Base-by-base conservation (phyloP, 2,113 vertebrate genomes). In the Oriolus oriolus region DNA sequence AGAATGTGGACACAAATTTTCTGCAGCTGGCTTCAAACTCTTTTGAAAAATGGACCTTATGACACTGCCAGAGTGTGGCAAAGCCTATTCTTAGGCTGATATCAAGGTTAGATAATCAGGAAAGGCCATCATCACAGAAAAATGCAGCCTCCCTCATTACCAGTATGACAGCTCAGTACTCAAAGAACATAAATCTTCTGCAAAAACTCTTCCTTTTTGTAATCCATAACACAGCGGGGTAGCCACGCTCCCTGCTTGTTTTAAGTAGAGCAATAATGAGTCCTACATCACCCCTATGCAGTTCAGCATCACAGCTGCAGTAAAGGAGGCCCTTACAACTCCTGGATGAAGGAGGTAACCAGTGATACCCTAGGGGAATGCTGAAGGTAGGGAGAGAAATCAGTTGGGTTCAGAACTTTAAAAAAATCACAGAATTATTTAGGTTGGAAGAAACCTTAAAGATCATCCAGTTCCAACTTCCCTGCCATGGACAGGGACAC, bases 291-390 rank as follows among this genome's bases (percentile, higher is more conserved):
- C 3, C 11, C 17, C 70, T 42, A 35, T 1, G 4, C 11, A 21
- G 19, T 14, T 73, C 49, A 90, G 53, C 37, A 39, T 53, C 70
- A 70, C 6, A 61, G 39, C 11, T 64, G 41, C 76, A 73, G 31
- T 41, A 73, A 88, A 76, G 7, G 59, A 90, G 20, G 23, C 37
- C 39, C 16, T 71, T 49, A 52, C 1, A 3, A n/a, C 18, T 60
- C 50, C 33, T 49, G 41, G 22, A 52, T 49, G 41, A 70, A 93
- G 33, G 31, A 68, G 10, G 37, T 16, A 76, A 63, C 22, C 31
- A 71, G 23, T 9, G 21, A 37, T 17, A 60, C 11, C 13, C 24
- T 10, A 31, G 10, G 26, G 7, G 4, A 45, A 57, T 0, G 0
- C 26, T 30, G 45, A 64, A 91, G 10, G 54, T 7, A 54, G 20